Evolutionary conservation across 2,113 vertebrate species (phyloP), one percentile per base, ranked within the genome.

Genomic region (Tiliqua scincoides): DNA sequence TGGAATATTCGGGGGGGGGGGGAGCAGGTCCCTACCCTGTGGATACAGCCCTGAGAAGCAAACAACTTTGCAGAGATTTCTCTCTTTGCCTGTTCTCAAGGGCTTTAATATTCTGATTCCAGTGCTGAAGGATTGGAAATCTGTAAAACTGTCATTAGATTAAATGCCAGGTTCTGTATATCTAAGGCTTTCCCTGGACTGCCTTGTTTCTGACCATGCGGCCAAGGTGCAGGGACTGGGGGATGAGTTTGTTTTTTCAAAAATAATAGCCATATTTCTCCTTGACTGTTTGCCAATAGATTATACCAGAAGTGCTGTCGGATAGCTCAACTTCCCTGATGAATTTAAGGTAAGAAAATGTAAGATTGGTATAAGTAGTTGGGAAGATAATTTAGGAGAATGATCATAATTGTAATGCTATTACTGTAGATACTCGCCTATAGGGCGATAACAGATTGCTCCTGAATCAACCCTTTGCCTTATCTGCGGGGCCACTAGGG

Each of bases 271-370:
- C 77, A 48, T 65, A 32, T 48, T 63, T 73, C 65, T 82, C 91
- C 67, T 93, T 89, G 52, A 68, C 89, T 92, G 0, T 91, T 94
- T 92, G 59, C 93, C 89, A 82, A 89, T 96, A 99, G 98, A 93
- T 96, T 79, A 93, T 98, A 83, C 97, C 98, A 80, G 98, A 98
- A 92, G 91, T 98, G 25, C 94, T 99, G 70, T 91, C 93, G 27
- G 98, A 98, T 77, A 95, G 93, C 80, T 96, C 96, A 65, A 84
- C 94, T 82, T 91, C 97, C 43, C 91, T 96, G 0, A 94, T 96
- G 91, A 95, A 95, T 94, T 93, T 94, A 93, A 98, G 98, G 98
- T 99, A 97, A 95, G 95, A 90, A 82, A 43, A 79, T 21, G 32
- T 65, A 43, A 72, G n/a, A 62, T 30, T 65, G 15, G n/a, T 61